These are phyloP conservation scores for Theocolax elegans DNA, from an alignment of 1,140 invertebrate species.

Conservation along the genomic window DNA sequence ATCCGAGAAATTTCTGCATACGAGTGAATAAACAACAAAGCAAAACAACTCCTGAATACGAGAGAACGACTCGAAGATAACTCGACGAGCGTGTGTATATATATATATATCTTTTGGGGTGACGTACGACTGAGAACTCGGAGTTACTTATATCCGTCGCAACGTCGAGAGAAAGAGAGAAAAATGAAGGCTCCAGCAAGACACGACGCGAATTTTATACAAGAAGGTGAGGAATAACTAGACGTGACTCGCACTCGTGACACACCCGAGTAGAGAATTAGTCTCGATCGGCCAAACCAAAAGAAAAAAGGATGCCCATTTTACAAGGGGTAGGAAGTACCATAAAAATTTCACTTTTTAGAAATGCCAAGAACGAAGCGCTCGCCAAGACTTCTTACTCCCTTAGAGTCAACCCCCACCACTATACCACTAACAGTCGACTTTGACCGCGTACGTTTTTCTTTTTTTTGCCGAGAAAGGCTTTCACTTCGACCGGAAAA, in stretches of 20 bases:
- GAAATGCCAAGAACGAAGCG: conserved; percentile 32
- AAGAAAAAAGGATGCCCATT: no score
- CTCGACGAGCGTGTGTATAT: background rate
- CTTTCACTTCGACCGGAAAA: conserved; percentile 41
- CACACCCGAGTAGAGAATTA: no score
- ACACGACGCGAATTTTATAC: conserved; percentile 26
- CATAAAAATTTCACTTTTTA: conserved; percentile 59
- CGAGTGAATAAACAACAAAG: conserved; percentile 18
- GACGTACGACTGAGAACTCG: conserved; percentile 28
- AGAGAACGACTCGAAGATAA: background rate
- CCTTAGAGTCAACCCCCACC: conserved; percentile 4
- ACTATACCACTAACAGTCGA: conserved; percentile 9
- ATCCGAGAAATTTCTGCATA: conserved; percentile 40
- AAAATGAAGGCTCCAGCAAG: background rate
- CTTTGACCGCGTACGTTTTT: conserved; percentile 40
- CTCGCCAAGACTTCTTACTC: background rate
- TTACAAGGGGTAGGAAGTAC: conserved; percentile 39
- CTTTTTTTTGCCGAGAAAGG: conserved; percentile 48
- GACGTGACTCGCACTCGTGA: conserved; percentile 30
- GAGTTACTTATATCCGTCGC: conserved; percentile 23
- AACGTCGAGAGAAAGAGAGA: conserved; percentile 19
- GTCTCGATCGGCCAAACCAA: no score
- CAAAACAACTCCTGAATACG: background rate
- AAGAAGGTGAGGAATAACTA: conserved; percentile 24
- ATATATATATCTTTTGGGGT: background rate